These are phyloP conservation scores for Premnoplex brunnescens DNA, from an alignment of 2,797 vertebrate genomes.

Conservation along the genomic window DNA sequence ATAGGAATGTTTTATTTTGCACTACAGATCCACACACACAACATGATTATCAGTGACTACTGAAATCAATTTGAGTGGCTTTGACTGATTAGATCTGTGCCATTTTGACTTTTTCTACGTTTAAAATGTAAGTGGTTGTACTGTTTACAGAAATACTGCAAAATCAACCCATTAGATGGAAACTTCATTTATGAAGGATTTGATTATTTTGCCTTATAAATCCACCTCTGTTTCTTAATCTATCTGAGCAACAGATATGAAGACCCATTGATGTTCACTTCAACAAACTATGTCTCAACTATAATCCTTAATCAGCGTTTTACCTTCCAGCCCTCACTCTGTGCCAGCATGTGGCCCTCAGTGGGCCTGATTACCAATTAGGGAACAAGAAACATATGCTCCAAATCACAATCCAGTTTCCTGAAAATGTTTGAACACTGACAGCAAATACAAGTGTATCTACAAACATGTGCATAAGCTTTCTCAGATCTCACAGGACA, in stretches of 20 bases:
- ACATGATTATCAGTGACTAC: not conserved
- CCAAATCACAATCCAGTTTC: slow-evolving; percentile 66
- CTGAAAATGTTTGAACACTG: slow-evolving; percentile 66
- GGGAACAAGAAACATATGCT: slow-evolving; percentile 64
- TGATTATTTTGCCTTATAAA: not conserved
- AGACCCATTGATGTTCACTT: not conserved
- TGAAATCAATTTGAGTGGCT: not conserved
- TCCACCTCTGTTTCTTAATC: not conserved
- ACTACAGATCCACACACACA: not conserved
- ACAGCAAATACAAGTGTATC: slow-evolving; percentile 60
- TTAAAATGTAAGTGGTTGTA: not conserved
- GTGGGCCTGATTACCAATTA: slow-evolving; percentile 46
- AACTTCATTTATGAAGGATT: not conserved
- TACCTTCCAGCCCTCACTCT: not conserved
- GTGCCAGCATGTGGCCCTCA: not conserved
- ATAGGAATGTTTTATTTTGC: not conserved
- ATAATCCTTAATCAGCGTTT: not conserved
- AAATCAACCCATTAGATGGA: not conserved
- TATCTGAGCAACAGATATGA: not conserved
- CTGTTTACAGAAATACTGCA: not conserved
- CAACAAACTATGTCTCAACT: not conserved
- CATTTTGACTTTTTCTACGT: not conserved
- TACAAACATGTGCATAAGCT: slow-evolving; percentile 64
- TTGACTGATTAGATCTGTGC: not conserved
- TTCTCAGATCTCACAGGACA: slow-evolving; percentile 48